phyloP scores from a whole-genome alignment of 2,888 invertebrate species.

The Rugalucina vietnamica region DNA sequence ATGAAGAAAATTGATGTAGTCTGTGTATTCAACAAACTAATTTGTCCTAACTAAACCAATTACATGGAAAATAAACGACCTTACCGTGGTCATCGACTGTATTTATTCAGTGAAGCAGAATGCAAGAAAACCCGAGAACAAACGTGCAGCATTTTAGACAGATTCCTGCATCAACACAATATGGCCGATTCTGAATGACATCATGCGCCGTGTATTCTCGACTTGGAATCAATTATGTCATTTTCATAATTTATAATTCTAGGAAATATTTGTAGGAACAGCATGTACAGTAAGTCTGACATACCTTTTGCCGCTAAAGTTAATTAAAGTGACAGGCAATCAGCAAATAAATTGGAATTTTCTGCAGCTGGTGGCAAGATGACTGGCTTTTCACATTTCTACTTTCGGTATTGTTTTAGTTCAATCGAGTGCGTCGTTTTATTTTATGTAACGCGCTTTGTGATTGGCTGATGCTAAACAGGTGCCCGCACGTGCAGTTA shows the following conservation, averaged over 20 bases:
- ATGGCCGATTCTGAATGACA: conserved; percentile 56
- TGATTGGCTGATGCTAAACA: conserved; percentile 23
- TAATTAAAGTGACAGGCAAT: background rate
- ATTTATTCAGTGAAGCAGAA: too few relatives aligned
- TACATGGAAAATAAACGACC: background rate
- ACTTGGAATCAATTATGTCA: conserved; percentile 31
- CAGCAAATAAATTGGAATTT: background rate
- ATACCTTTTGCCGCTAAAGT: background rate
- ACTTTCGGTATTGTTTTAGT: conserved; percentile 53
- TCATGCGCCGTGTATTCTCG: conserved; percentile 39
- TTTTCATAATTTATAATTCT: conserved; percentile 52
- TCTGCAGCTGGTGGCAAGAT: background rate
- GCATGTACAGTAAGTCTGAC: background rate
- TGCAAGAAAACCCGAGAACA: background rate
- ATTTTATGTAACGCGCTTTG: background rate
- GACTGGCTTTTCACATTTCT: conserved; percentile 1
- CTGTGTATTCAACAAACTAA: background rate
- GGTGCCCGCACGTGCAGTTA: conserved; percentile 14
- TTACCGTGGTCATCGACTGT: background rate
- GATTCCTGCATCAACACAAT: conserved; percentile 35
- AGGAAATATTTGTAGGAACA: background rate
- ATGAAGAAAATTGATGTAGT: conserved; percentile 4
- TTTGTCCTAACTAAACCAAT: background rate
- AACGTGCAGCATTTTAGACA: background rate
- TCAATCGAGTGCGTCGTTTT: conserved; percentile 28